These are phyloP conservation scores for Pollenia griseotomentosa DNA, from an alignment of 2,888 invertebrate species.

Conservation along the genomic window DNA sequence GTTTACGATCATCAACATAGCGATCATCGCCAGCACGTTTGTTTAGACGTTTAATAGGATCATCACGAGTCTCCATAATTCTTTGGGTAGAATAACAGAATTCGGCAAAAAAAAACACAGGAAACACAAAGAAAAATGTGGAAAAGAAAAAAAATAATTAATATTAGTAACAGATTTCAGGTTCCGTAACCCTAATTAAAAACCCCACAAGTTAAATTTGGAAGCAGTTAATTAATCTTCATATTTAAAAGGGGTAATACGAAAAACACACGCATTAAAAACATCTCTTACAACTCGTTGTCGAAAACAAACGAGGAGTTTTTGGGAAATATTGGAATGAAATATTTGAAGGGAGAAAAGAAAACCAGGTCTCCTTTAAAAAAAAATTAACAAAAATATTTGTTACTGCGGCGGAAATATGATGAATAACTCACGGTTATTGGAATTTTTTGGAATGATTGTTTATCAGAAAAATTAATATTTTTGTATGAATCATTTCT, in stretches of 20 bases:
- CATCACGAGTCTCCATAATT: constrained; percentile 83
- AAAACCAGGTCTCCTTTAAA: constrained; percentile 23
- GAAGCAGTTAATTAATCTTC: constrained; percentile 13
- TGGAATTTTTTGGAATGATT: constrained; percentile 53
- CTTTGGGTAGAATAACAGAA: constrained; percentile 74
- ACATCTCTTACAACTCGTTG: constrained; percentile 35
- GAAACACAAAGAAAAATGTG: constrained; percentile 51
- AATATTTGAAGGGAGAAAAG: constrained; percentile 47
- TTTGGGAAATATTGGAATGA: constrained; percentile 48
- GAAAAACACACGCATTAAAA: constrained; percentile 55
- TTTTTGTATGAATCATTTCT: constrained; percentile 38
- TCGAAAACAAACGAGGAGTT: constrained; percentile 41
- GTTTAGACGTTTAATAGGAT: constrained; percentile 81
- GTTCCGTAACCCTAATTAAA: constrained; percentile 2
- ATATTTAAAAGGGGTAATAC: constrained; percentile 20
- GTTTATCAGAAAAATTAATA: constrained; percentile 31
- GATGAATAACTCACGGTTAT: constrained; percentile 58
- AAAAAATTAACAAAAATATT: constrained; percentile 2
- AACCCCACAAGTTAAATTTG: constrained; percentile 47
- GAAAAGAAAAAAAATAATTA: constrained; percentile 36
- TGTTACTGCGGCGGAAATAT: constrained; percentile 45
- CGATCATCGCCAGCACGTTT: constrained; percentile 83
- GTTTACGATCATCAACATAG: constrained; percentile 83
- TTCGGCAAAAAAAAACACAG: constrained; percentile 17
- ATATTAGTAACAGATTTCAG: constrained; percentile 39